A percentile compares a stretch with the other conserved stretches of the same genome.
These are phyloP conservation scores for Phrynocephalus guinanensis DNA, from an alignment of 2,797 vertebrate genomes.

Conservation along the genomic window DNA sequence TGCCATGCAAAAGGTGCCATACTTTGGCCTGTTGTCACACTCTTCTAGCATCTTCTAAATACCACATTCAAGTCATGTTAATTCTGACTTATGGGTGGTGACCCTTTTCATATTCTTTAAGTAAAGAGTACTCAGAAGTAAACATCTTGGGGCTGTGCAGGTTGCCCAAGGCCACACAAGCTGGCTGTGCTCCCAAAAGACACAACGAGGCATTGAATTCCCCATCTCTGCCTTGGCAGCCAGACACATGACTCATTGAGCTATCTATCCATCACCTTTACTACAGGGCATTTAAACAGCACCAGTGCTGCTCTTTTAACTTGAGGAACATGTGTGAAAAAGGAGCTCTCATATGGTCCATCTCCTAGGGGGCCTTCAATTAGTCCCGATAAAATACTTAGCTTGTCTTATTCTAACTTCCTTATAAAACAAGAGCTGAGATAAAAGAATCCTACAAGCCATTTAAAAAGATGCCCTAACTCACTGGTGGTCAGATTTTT, in stretches of 20 bases:
- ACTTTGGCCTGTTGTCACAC: neutral
- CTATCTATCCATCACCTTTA: neutral
- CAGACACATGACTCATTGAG: too few relatives aligned
- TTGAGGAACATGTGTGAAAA: neutral
- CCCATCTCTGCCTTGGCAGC: too few relatives aligned
- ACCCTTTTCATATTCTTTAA: too few relatives aligned
- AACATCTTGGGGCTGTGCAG: too few relatives aligned
- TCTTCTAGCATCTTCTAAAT: neutral
- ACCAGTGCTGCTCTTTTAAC: neutral
- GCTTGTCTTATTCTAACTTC: rapidly evolving
- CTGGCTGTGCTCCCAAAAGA: too few relatives aligned
- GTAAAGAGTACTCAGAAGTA: too few relatives aligned
- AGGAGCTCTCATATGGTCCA: neutral
- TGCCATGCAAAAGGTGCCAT: neutral
- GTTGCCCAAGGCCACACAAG: too few relatives aligned
- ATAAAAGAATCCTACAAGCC: neutral
- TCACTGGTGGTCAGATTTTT: neutral
- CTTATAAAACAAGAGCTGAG: neutral
- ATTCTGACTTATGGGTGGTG: too few relatives aligned
- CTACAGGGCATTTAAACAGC: neutral
- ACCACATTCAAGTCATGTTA: too few relatives aligned
- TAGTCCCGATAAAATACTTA: neutral
- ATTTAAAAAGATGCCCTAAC: neutral
- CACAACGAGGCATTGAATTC: too few relatives aligned
- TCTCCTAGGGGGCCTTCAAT: rapidly evolving